A percentile compares a stretch with the other conserved stretches of the same genome.
Conservation (phyloP, 2,113 vertebrate genomes). For the Cynoglossus semilaevis region DNA sequence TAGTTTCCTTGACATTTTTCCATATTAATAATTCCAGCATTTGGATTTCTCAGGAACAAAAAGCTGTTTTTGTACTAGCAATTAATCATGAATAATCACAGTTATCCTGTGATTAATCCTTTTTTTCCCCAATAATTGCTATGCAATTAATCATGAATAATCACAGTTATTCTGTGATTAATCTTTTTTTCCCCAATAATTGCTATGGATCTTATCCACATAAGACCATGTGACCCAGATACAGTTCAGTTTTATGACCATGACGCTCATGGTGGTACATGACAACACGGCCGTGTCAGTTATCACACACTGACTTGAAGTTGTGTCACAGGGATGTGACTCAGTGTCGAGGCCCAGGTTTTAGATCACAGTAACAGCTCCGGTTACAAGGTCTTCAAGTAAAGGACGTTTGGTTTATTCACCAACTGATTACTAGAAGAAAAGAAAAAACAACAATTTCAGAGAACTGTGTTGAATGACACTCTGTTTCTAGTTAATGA, state of each 20-base stretch:
- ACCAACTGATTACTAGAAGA: neutral
- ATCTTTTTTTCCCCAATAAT: too few relatives aligned
- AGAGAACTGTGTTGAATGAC: neutral
- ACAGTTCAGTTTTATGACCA: neutral
- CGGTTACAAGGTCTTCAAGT: neutral
- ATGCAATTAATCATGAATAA: too few relatives aligned
- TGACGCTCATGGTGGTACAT: neutral
- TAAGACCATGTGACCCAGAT: too few relatives aligned
- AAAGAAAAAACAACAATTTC: neutral
- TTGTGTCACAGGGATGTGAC: conserved; percentile 26
- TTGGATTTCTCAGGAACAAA: too few relatives aligned
- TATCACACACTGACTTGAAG: conserved; percentile 20
- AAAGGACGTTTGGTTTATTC: neutral
- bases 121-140: too few relatives aligned
- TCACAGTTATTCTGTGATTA: too few relatives aligned
- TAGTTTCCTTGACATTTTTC: too few relatives aligned
- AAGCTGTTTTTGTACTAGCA: too few relatives aligned
- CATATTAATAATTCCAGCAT: too few relatives aligned
- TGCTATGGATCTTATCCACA: too few relatives aligned
- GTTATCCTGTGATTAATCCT: too few relatives aligned
- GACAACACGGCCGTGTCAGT: conserved; percentile 23
- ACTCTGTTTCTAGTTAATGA: neutral
- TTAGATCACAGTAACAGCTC: conserved; percentile 1
- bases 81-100: too few relatives aligned
- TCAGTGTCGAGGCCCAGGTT: conserved; percentile 24